Evolutionary conservation across 2,113 vertebrate genomes (phyloP).

Genomic region (Azemiops feae): DNA sequence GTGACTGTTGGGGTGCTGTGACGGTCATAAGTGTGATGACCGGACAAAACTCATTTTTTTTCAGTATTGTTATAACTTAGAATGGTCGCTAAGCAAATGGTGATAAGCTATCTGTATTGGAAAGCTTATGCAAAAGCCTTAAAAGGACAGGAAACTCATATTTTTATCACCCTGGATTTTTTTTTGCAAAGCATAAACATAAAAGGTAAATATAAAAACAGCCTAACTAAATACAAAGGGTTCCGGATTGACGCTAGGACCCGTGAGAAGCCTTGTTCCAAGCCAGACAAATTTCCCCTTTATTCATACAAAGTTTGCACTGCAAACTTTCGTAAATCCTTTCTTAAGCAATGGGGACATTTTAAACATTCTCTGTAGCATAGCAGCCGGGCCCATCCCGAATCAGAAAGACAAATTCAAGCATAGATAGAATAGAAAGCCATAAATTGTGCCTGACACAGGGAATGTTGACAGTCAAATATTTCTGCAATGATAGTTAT

Average conservation of each 20-base stretch:
- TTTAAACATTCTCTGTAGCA: background rate
- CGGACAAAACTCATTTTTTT: no score
- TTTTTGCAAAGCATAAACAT: background rate
- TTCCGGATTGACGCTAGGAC: accelerated
- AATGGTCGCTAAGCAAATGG: no score
- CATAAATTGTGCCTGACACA: background rate
- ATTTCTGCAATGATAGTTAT: background rate
- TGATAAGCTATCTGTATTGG: background rate
- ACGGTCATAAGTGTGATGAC: no score
- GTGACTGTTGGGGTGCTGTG: no score
- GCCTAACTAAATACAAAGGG: background rate
- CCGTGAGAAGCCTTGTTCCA: background rate
- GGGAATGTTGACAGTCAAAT: background rate
- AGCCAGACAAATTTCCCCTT: background rate
- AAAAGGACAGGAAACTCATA: background rate
- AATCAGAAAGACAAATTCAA: background rate
- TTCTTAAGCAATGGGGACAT: background rate
- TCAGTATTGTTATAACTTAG: no score
- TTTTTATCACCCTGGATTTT: background rate
- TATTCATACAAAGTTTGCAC: background rate
- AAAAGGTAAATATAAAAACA: background rate
- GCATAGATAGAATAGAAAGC: background rate
- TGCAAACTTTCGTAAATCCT: background rate
- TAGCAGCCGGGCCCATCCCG: background rate
- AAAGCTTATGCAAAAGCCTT: background rate